These are phyloP conservation scores for Acestrorhynchus altus DNA, from an alignment of 2,797 vertebrate species.

Conservation along the genomic window DNA sequence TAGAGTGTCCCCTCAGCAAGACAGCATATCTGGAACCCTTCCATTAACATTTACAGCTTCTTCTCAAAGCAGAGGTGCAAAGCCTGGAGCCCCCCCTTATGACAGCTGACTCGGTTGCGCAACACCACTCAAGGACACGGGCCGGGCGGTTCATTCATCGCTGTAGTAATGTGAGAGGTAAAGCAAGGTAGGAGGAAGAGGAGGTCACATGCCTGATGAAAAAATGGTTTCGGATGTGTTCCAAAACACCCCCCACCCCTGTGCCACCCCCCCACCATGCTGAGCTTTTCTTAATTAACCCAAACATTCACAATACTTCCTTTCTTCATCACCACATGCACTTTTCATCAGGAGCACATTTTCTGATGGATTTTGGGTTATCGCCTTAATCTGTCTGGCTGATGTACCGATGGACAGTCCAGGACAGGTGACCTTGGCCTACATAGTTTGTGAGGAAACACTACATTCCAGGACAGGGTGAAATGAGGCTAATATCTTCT, in stretches of 20 bases:
- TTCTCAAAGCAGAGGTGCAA: neutral
- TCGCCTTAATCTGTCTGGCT: conserved; percentile 19
- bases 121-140: conserved; percentile 68
- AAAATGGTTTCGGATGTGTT: conserved; percentile 64
- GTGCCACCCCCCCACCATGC: conserved; percentile 50
- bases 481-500: neutral
- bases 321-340: conserved; percentile 63
- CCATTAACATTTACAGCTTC: conserved; percentile 8
- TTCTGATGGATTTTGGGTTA: conserved; percentile 53
- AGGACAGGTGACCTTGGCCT: conserved; percentile 17
- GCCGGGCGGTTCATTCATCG: conserved; percentile 69
- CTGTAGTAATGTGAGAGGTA: conserved; percentile 67
- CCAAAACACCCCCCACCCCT: conserved; percentile 49
- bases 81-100: neutral
- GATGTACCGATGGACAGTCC: conserved; percentile 58
- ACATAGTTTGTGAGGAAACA: conserved; percentile 20
- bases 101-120: neutral
- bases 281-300: conserved; percentile 78
- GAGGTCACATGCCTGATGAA: conserved; percentile 72
- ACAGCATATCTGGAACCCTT: conserved; percentile 1
- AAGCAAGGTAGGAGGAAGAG: conserved; percentile 67
- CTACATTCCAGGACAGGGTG: neutral
- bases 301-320: conserved; percentile 62
- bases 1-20: conserved; percentile 1
- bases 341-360: conserved; percentile 81